Conservation (phyloP, 30 jellyfish, hydroid and myxozoan genomes). For the Turritopsis rubra region DNA sequence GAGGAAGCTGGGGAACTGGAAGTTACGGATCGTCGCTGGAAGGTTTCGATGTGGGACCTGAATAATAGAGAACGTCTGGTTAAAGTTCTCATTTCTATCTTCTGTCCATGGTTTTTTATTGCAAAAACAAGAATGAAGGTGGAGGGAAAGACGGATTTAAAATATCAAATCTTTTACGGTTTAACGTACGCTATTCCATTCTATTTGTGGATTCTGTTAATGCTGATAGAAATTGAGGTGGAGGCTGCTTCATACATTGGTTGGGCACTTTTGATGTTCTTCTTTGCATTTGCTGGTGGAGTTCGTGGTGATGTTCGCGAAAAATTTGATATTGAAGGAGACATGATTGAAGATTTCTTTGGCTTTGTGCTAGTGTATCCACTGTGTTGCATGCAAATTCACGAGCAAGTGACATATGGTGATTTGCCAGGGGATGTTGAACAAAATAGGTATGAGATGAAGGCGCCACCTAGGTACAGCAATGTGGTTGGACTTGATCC, state of each 20-base stretch:
- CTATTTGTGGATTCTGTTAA: conserved; percentile 68
- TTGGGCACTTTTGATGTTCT: conserved; percentile 59
- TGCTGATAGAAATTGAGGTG: conserved; percentile 55
- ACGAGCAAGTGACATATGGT: conserved; percentile 55
- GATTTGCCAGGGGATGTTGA: background rate
- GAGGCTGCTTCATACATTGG: conserved; percentile 65
- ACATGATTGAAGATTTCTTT: conserved; percentile 82
- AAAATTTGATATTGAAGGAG: conserved; percentile 61
- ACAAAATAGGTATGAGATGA: background rate
- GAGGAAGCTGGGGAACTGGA: conserved; percentile 78
- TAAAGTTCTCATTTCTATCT: conserved; percentile 38
- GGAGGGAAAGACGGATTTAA: conserved; percentile 22
- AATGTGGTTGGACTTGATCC: background rate
- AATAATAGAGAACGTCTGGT: conserved; percentile 21
- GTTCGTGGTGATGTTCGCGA: conserved; percentile 70
- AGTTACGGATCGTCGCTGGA: conserved; percentile 45
- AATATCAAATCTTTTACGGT: conserved; percentile 28
- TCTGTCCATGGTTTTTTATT: conserved; percentile 72
- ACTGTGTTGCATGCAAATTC: conserved; percentile 65
- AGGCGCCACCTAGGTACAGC: background rate
- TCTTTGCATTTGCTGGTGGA: conserved; percentile 71
- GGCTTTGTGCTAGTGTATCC: conserved; percentile 81
- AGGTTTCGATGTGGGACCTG: conserved; percentile 44
- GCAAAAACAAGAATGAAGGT: conserved; percentile 67
- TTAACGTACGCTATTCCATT: conserved; percentile 40